A percentile compares a stretch with the other conserved stretches of the same genome.
These are phyloP conservation scores for Chelonia mydas DNA, from an alignment of 2,797 vertebrate genomes.

Conservation along the genomic window DNA sequence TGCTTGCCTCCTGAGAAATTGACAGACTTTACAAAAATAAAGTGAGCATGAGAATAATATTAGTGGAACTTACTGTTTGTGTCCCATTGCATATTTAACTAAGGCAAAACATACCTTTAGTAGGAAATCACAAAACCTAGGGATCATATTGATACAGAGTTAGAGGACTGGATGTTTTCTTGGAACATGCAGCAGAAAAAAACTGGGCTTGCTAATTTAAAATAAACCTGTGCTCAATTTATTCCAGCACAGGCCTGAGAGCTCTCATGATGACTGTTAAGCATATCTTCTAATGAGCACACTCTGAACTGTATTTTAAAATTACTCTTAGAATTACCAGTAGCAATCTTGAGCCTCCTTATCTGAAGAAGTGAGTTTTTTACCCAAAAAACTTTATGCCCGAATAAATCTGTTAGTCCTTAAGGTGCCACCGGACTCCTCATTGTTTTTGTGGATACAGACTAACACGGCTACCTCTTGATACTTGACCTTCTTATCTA, in stretches of 20 bases:
- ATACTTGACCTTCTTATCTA: not conserved
- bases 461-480: too few species aligned
- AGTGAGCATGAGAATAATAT: not conserved
- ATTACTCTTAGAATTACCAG: conserved; percentile 42
- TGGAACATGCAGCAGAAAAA: not conserved
- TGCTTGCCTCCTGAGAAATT: not conserved
- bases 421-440: too few species aligned
- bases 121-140: not conserved
- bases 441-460: too few species aligned
- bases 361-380: not conserved
- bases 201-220: conserved; percentile 3
- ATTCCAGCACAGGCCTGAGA: not conserved
- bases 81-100: not conserved
- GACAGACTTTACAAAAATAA: conserved; percentile 15
- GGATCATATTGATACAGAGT: not conserved
- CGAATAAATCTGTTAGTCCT: too few species aligned
- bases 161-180: not conserved
- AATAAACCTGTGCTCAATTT: conserved; percentile 21
- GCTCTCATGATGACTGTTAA: conserved; percentile 28
- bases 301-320: conserved; percentile 12
- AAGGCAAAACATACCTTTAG: not conserved
- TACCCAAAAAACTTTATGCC: too few species aligned
- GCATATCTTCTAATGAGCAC: not conserved
- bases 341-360: not conserved
- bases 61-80: not conserved